Percentiles rank a stretch among this genome's conserved stretches.
Evolutionary conservation across 2,888 invertebrate genomes (phyloP).

Genomic region (Coelinius sp.): DNA sequence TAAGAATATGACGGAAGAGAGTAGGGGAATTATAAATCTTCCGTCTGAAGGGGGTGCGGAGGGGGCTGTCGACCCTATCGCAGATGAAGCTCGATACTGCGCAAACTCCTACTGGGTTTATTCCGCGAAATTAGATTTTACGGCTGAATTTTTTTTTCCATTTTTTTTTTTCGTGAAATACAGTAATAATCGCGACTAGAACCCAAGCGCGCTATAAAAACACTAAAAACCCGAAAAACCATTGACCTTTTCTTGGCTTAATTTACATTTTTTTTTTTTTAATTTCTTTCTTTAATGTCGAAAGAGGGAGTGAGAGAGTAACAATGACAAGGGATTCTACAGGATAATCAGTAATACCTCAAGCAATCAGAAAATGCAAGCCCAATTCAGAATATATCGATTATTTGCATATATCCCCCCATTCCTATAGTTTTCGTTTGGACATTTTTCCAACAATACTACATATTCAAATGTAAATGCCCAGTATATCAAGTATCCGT

Average conservation of each 20-base stretch:
- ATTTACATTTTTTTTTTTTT: constrained; percentile 5
- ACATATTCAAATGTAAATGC: constrained; percentile 24
- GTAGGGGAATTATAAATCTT: constrained; percentile 23
- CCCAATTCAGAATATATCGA: too few relatives aligned
- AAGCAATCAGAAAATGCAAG: background rate
- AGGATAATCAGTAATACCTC: too few relatives aligned
- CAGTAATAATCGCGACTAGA: background rate
- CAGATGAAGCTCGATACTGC: constrained; percentile 19
- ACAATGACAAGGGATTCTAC: too few relatives aligned
- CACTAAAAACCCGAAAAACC: constrained; percentile 20
- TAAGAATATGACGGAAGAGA: constrained; percentile 26
- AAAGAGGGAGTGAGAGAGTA: background rate
- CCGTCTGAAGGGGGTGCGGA: constrained; percentile 17
- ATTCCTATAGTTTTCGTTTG: background rate
- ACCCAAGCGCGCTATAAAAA: background rate
- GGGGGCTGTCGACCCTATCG: constrained; percentile 24
- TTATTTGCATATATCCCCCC: background rate
- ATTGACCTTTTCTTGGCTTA: constrained; percentile 17
- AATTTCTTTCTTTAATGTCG: background rate
- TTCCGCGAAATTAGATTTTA: constrained; percentile 28
- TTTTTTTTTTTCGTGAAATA: background rate
- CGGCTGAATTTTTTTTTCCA: background rate
- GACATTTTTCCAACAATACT: background rate
- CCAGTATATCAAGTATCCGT: constrained; percentile 18
- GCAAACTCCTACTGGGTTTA: constrained; percentile 22